Evolutionary conservation across 1,140 invertebrate genomes (phyloP).

Genomic region (Aphis gossypii): DNA sequence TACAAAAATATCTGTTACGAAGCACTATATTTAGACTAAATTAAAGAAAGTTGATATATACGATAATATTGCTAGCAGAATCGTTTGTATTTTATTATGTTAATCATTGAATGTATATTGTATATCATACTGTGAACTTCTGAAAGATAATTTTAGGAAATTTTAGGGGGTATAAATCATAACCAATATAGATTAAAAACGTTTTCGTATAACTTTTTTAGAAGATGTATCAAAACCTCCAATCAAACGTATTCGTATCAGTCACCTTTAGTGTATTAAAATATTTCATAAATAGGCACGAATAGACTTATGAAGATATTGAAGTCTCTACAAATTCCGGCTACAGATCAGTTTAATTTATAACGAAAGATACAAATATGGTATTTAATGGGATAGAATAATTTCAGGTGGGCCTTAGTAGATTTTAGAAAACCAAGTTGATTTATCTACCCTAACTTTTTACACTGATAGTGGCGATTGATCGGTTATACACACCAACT

Average conservation of each 20-base stretch:
- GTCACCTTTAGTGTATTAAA: not conserved
- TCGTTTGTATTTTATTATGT: not conserved
- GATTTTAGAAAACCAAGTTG: not conserved
- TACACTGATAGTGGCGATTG: too few species aligned
- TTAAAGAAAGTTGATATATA: not conserved
- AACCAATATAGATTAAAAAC: not conserved
- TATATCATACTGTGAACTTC: not conserved
- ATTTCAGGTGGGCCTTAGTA: not conserved
- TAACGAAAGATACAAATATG: not conserved
- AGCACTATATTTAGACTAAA: not conserved
- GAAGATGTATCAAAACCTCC: not conserved
- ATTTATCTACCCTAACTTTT: not conserved
- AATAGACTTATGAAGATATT: not conserved
- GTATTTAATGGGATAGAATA: not conserved
- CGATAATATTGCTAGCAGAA: not conserved
- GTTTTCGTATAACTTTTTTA: not conserved
- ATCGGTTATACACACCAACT: not conserved
- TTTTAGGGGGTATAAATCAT: not conserved
- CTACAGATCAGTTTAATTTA: not conserved
- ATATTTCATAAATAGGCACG: not conserved
- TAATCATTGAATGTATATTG: not conserved
- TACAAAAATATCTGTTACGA: not conserved
- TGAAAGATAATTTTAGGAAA: not conserved
- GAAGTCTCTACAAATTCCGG: not conserved
- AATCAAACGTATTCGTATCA: not conserved